Conservation (phyloP, 2,113 vertebrate species). For the Xenopus laevis region DNA sequence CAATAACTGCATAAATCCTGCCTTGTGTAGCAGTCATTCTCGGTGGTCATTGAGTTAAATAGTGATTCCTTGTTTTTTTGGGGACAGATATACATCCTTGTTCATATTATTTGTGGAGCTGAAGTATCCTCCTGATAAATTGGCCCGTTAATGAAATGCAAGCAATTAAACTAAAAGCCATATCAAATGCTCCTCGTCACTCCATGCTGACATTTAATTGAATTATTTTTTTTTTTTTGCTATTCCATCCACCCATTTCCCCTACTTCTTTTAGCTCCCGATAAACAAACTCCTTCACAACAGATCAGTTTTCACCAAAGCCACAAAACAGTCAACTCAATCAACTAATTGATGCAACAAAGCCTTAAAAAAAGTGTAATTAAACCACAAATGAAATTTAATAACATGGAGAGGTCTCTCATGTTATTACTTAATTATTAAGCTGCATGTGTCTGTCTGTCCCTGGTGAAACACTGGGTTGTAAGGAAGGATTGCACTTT, state of each 20-base stretch:
- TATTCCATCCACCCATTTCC: constrained; percentile 50
- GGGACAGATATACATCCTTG: constrained; percentile 1
- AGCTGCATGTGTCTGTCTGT: constrained; percentile 22
- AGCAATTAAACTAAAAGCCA: constrained; percentile 95
- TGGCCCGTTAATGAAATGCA: constrained; percentile 83
- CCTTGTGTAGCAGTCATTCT: too few species aligned
- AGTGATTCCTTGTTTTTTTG: background rate
- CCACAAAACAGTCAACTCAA: constrained; percentile 77
- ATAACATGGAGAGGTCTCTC: constrained; percentile 61
- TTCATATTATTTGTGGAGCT: constrained; percentile 53
- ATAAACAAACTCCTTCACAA: constrained; percentile 83
- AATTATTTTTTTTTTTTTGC: constrained; percentile 71
- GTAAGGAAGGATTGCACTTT: background rate
- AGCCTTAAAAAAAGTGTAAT: constrained; percentile 69
- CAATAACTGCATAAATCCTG: too few species aligned
- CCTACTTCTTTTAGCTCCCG: constrained; percentile 57
- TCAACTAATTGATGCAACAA: constrained; percentile 93
- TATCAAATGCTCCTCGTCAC: constrained; percentile 80
- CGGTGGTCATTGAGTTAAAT: background rate
- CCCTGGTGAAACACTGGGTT: background rate
- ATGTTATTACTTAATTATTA: constrained; percentile 65
- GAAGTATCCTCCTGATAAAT: constrained; percentile 75
- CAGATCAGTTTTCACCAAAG: constrained; percentile 75
- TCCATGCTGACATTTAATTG: constrained; percentile 81
- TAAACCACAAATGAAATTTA: constrained; percentile 68